phyloP scores from a whole-genome alignment of 2,113 vertebrate genomes.

The Varanus komodoensis region DNA sequence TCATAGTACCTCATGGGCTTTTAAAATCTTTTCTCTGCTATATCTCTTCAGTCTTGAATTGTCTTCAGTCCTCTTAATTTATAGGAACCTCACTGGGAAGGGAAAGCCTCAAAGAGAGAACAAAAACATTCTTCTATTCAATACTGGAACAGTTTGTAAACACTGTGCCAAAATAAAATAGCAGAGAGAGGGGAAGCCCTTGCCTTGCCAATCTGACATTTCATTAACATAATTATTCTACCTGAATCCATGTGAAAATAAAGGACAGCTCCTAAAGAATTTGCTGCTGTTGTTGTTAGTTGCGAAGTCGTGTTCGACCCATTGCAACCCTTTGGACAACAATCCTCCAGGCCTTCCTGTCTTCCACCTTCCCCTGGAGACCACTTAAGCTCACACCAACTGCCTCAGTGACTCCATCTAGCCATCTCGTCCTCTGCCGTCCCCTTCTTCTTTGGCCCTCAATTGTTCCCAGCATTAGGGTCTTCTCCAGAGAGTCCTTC shows the following conservation, averaged over 20 bases:
- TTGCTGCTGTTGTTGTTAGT: too few species aligned
- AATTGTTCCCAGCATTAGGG: too few species aligned
- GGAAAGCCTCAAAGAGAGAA: constrained; percentile 18
- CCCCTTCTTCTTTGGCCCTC: too few species aligned
- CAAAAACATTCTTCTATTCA: constrained; percentile 5
- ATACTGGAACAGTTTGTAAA: background rate
- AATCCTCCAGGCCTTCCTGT: too few species aligned
- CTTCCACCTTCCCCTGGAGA: too few species aligned
- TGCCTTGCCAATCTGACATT: background rate
- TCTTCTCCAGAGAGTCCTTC: too few species aligned
- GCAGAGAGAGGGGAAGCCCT: background rate
- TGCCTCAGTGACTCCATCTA: too few species aligned
- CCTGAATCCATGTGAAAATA: constrained; percentile 9
- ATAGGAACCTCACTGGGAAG: background rate
- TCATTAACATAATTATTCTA: background rate
- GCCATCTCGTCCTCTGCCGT: too few species aligned
- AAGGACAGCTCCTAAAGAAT: background rate
- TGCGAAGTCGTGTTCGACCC: too few species aligned
- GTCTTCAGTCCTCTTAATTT: background rate
- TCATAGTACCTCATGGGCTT: background rate
- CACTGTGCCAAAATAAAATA: background rate
- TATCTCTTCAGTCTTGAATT: background rate
- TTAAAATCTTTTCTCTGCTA: constrained; percentile 14
- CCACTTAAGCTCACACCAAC: too few species aligned
- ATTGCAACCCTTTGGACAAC: too few species aligned